Conservation (phyloP, 1,140 invertebrate genomes). For the Varroa destructor region DNA sequence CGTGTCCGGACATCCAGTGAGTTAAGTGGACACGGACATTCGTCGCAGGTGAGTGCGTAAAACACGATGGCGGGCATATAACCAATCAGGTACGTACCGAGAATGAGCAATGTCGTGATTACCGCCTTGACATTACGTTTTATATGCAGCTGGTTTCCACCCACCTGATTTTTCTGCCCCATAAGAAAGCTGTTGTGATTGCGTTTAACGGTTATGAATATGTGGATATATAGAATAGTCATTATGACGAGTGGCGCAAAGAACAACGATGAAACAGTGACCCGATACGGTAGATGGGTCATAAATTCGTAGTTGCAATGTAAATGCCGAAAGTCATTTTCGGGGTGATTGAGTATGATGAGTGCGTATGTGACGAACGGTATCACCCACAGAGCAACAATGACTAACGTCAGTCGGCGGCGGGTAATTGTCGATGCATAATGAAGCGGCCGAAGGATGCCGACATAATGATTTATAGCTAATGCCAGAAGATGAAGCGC, state of each 20-base stretch:
- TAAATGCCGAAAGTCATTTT: constrained; percentile 29
- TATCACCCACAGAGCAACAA: constrained; percentile 46
- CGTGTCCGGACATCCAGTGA: not conserved
- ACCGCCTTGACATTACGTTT: constrained; percentile 49
- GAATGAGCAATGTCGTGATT: constrained; percentile 52
- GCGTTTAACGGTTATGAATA: constrained; percentile 46
- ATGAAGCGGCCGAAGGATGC: constrained; percentile 50
- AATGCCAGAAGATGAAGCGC: constrained; percentile 51
- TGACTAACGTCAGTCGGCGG: constrained; percentile 41
- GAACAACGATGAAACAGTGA: constrained; percentile 39
- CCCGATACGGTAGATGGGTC: constrained; percentile 42
- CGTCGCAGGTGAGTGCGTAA: constrained; percentile 46
- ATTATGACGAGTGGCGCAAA: constrained; percentile 46
- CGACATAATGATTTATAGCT: constrained; percentile 55
- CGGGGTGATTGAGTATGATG: constrained; percentile 40
- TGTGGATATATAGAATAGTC: constrained; percentile 49
- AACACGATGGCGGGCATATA: constrained; percentile 51
- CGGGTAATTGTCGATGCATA: constrained; percentile 40
- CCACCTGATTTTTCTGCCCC: constrained; percentile 33
- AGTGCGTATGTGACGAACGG: constrained; percentile 45
- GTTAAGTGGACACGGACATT: constrained; percentile 39
- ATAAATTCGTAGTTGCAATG: constrained; percentile 42
- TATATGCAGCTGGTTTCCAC: constrained; percentile 31
- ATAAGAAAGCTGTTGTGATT: constrained; percentile 38
- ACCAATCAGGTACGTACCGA: constrained; percentile 52